Percentiles rank a stretch among this genome's conserved stretches.
phyloP scores from a whole-genome alignment of 2,888 invertebrate genomes.

The Cenopis cana region DNA sequence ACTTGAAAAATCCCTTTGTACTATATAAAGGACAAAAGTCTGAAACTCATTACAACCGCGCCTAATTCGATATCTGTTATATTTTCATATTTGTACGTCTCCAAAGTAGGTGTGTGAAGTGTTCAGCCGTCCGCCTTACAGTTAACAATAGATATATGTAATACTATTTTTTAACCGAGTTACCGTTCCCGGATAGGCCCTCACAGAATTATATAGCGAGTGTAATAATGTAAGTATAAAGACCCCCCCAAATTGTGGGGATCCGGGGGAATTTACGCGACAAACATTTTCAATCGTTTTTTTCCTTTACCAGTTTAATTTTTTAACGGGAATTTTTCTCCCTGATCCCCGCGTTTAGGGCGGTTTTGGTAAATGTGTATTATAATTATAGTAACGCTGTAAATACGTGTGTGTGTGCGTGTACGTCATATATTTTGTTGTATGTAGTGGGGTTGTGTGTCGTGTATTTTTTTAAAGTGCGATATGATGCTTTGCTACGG shows the following conservation, averaged over 20 bases:
- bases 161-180: conserved; percentile 37
- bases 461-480: conserved; percentile 34
- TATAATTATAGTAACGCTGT: conserved; percentile 36
- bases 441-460: conserved; percentile 31
- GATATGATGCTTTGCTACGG: conserved; percentile 29
- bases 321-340: neutral
- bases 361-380: conserved; percentile 32
- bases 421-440: conserved; percentile 40
- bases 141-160: conserved; percentile 25
- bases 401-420: conserved; percentile 41
- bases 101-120: conserved; percentile 9
- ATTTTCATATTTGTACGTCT: conserved; percentile 4
- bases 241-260: conserved; percentile 17
- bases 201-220: conserved; percentile 27
- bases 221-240: conserved; percentile 20
- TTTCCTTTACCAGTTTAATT: neutral
- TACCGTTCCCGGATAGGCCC: conserved; percentile 25
- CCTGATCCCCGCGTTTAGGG: neutral
- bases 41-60: neutral
- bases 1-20: neutral
- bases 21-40: neutral
- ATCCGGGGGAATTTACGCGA: neutral
- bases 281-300: conserved; percentile 1
- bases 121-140: conserved; percentile 16
- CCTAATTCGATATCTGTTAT: conserved; percentile 2